phyloP scores from a whole-genome alignment of 2,797 vertebrate genomes.

The Graptemys geographica region DNA sequence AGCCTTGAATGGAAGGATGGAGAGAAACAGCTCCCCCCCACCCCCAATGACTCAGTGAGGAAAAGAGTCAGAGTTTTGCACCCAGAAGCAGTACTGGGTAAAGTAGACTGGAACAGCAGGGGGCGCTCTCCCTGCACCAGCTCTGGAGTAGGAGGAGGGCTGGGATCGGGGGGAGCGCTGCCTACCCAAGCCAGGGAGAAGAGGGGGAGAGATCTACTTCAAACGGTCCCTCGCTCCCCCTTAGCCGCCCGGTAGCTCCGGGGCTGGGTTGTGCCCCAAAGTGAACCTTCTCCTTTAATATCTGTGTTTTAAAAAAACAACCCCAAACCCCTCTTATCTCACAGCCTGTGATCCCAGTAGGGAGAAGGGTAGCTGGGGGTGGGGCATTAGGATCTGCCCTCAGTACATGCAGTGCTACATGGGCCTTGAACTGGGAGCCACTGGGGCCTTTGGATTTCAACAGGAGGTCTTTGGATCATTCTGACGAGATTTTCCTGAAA shows the following conservation, averaged over 20 bases:
- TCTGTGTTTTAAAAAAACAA: background rate
- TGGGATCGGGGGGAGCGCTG: rapidly evolving
- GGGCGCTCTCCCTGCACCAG: rapidly evolving
- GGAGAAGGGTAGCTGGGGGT: background rate
- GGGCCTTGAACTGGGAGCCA: background rate
- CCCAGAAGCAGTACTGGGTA: background rate
- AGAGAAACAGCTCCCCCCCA: too few relatives aligned
- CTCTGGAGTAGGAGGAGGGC: too few relatives aligned
- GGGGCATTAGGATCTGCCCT: background rate
- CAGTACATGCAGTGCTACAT: rapidly evolving
- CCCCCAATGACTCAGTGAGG: too few relatives aligned
- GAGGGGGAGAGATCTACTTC: rapidly evolving
- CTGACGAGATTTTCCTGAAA: background rate
- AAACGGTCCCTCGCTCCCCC: rapidly evolving
- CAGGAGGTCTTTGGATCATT: rapidly evolving
- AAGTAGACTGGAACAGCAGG: background rate
- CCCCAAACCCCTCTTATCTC: background rate
- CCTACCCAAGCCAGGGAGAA: rapidly evolving
- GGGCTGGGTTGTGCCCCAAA: background rate
- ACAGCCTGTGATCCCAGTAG: background rate
- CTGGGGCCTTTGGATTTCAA: background rate
- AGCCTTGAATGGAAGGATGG: background rate
- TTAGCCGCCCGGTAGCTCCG: rapidly evolving
- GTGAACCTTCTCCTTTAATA: background rate
- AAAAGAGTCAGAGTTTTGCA: background rate